Evolutionary conservation across 2,888 invertebrate genomes (phyloP), one percentile per base, ranked within the genome.

Genomic region (Parelbella ahira): DNA sequence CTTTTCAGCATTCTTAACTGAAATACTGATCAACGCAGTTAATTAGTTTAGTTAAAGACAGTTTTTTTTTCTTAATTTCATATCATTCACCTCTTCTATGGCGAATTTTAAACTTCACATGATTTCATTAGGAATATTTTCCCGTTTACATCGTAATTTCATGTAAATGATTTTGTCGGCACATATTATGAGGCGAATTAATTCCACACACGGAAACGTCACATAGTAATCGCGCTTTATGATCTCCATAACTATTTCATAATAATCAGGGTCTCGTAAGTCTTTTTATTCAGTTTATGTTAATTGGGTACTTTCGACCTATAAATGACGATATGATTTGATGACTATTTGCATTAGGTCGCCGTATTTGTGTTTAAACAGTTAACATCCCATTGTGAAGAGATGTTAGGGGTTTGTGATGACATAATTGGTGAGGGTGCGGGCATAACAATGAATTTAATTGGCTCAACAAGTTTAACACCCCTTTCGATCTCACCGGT

Each of bases 391-490:
- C 64, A 68, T 74, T 70, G 48, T 69, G 64, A 66, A 60, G 65
- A 69, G 63, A 68, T 66, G 65, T 68, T 62, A 63, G 74, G 74
- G 65, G 56, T 54, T 60, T 56, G 63, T 69, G 68, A 76, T 71
- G 69, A 66, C 72, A 69, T 75, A 79, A 82, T 80, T 80, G 78
- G 76, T 78, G 69, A 69, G 72, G 75, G 79, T 70, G 64, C 63
- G 67, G 69, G 77, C 76, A 73, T 73, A 68, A 70, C 69, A 65
- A 64, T 64, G 63, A 68, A 64, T 70, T 78, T 78, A 80, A 82
- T 82, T 75, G 73, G 66, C 74, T 79, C 79, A 76, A 82, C 76
- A 77, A 79, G 78, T 74, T 68, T 68, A 54, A 59, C 68, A 59
- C 74, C 78, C 68, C 67, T 67, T 66, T 64, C 59, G 63, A 60